Evolutionary conservation across 2,797 vertebrate genomes (phyloP), one percentile per base, ranked within the genome.

Genomic region (Mus minutoides): DNA sequence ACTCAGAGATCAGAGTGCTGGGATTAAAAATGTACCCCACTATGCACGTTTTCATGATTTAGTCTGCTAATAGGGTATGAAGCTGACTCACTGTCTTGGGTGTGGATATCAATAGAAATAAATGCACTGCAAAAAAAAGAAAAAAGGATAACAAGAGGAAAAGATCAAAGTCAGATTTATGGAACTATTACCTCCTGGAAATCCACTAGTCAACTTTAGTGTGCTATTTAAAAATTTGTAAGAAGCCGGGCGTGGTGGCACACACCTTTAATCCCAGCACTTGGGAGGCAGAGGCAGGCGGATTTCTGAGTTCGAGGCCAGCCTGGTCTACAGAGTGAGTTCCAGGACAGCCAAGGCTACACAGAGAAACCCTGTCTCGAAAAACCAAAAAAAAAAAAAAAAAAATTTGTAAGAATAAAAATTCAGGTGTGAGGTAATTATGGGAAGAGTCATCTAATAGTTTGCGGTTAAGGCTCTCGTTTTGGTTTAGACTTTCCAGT

Each of bases 221-320:
- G 62, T 92, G 43, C 83, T 95, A 78, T 88, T 95, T 95, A 95
- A 92, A 96, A 56, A 82, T 4, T 82, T 78, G 7, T 60, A 60
- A 60, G 58, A 26, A 60, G n/a, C n/a, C n/a, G n/a, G n/a, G n/a
- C n/a, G n/a, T n/a, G n/a, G n/a, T n/a, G n/a, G n/a, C 49, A 7
- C 12, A n/a, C n/a, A n/a, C n/a, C n/a, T n/a, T n/a, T n/a, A n/a
- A n/a, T n/a, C n/a, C n/a, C n/a, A n/a, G n/a, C n/a, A n/a, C n/a
- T n/a, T n/a, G n/a, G n/a, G n/a, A n/a, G n/a, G n/a, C n/a, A n/a
- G n/a, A n/a, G n/a, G n/a, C n/a, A n/a, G n/a, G n/a, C n/a, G n/a
- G n/a, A n/a, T n/a, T n/a, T n/a, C n/a, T n/a, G n/a, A n/a, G n/a
- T n/a, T n/a, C n/a, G n/a, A n/a, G n/a, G n/a, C n/a, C n/a, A n/a